These are phyloP conservation scores for Phrynocephalus versicolor DNA, from an alignment of 2,113 vertebrate species.

Conservation along the genomic window DNA sequence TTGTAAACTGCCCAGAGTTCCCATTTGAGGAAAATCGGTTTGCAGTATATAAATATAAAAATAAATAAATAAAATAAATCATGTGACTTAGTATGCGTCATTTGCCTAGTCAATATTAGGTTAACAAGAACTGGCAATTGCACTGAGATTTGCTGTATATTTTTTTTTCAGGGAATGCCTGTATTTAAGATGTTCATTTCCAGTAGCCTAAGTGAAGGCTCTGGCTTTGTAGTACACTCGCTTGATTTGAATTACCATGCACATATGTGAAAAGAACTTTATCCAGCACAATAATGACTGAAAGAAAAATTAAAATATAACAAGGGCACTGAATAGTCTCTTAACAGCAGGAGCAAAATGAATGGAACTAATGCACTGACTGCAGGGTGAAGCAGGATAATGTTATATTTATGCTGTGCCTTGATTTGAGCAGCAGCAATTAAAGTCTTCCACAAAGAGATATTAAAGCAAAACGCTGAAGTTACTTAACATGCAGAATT, in stretches of 20 bases:
- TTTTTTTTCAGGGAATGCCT: background rate
- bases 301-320: constrained; percentile 24
- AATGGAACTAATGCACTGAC: background rate
- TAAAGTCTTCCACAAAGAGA: background rate
- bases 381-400: background rate
- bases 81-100: too few relatives aligned
- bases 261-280: background rate
- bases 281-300: background rate
- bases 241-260: background rate
- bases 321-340: constrained; percentile 8
- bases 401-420: constrained; percentile 21
- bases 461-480: background rate
- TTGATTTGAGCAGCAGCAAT: background rate
- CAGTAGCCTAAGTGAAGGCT: constrained; percentile 21
- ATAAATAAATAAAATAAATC: too few relatives aligned
- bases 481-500: background rate
- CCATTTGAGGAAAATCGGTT: too few relatives aligned
- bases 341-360: background rate
- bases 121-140: background rate
- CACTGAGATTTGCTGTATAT: background rate
- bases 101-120: background rate
- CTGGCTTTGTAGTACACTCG: background rate
- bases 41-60: too few relatives aligned
- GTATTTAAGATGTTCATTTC: background rate
- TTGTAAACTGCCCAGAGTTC: too few relatives aligned